These are phyloP conservation scores for Geopemphigus sp. DNA, from an alignment of 1,140 invertebrate species.

Conservation along the genomic window DNA sequence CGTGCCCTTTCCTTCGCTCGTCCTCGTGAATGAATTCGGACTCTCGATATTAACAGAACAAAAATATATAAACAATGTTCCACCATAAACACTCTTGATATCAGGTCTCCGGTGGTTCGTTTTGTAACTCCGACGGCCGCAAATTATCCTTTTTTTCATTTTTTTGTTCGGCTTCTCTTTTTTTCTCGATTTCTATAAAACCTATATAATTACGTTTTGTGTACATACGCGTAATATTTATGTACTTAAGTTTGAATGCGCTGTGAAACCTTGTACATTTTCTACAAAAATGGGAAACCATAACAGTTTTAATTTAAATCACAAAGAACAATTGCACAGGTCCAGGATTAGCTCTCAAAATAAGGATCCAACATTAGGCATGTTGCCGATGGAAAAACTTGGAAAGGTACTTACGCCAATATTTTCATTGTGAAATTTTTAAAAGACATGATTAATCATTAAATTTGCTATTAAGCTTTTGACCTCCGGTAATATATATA, in stretches of 20 bases:
- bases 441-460: no score
- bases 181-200: neutral
- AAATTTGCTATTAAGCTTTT: no score
- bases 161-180: neutral
- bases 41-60: neutral
- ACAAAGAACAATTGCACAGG: slow-evolving; percentile 34
- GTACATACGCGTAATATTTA: neutral
- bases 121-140: slow-evolving; percentile 34
- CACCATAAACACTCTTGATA: slow-evolving; percentile 7
- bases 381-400: slow-evolving; percentile 50
- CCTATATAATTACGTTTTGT: neutral
- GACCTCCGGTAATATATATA: no score
- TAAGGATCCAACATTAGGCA: slow-evolving; percentile 39
- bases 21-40: no score
- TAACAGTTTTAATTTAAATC: slow-evolving; percentile 43
- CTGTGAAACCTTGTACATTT: neutral
- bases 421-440: neutral
- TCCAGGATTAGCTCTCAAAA: slow-evolving; percentile 13
- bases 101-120: slow-evolving; percentile 11
- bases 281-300: slow-evolving; percentile 33
- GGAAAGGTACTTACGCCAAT: slow-evolving; percentile 40
- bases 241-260: neutral
- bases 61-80: neutral
- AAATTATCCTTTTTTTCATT: neutral
- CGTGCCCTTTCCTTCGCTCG: neutral